Base-by-base conservation (phyloP, 2,797 vertebrate genomes). In the Enteromius unitaeniatus region DNA sequence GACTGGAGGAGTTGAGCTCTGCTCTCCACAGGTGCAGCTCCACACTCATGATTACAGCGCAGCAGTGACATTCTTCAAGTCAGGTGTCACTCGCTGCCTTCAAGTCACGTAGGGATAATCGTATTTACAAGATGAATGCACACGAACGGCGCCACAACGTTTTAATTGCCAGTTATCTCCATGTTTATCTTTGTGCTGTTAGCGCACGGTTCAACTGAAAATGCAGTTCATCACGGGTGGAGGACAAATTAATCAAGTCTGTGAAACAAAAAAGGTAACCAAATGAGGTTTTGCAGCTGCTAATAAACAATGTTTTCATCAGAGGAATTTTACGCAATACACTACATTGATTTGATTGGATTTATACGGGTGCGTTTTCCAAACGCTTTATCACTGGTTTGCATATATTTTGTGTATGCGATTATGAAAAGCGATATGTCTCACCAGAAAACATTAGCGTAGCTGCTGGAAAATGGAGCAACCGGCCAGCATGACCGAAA, bases 1-100 rank as follows among this genome's bases (percentile, higher is more conserved):
- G 93, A 85, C 93, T 95, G 81, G 94, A 96, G 0, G 95, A 96
- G 60, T 91, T 95, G 37, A 93, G 93, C 88, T 94, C 93, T 0
- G 94, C 95, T 6, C 90, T 94, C 84, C 96, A 97, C 95, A 97
- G 97, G 98, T 99, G 91, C 14, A 14, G 3, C 21, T 40, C 60
- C 28, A 40, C 55, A 64, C n/a, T 62, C 37, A 60, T 60, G 47
- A 69, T 69, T 51, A 55, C 14, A 19, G 14, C 1, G 13, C 45
- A 40, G 31, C 78, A 55, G 21, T 13, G 15, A 49, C 72, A 53
- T 65, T 62, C 47, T 68, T 51, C n/a, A 8, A 53, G n/a, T 68
- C 34, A 58, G 64, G 21, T 53, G 64, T 79, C 47, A 68, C 47
- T 51, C 34, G 1, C 14, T 40, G 49, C 64, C 34, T 55, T 42